Base-by-base conservation (phyloP, 64 coral and sea anemone species). In the Montipora sp. region DNA sequence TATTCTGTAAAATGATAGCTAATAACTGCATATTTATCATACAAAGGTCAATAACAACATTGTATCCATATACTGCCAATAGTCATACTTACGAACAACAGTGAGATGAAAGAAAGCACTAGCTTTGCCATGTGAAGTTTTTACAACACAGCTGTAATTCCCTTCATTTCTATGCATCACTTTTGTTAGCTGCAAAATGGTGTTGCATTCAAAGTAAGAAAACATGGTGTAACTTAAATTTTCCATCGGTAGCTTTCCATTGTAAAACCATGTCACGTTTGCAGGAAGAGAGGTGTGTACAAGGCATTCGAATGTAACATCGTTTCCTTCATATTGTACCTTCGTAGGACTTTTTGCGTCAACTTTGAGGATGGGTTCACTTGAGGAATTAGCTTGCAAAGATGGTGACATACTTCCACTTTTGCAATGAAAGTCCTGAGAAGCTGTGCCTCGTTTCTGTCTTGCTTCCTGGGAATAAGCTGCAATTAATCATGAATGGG, bases 191-290 rank as follows among this genome's bases (percentile, higher is more conserved):
- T 48, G 18, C n/a, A 84, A 70, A 48, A 19, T 9, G 58, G 49
- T 66, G 0, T 48, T 84, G 60, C 81, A 84, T 7, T 66, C 27
- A 10, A 16, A 7, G 15, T 69, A 84, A n/a, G 36, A 11, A 66
- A 21, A 8, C 0, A 8, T 36, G 36, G 36, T 36, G 36, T 36
- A 49, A 15, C 46, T 84, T 6, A 27, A 27, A 27, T 60, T 1
- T 43, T 63, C 15, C 10, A 58, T 15, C 23, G 65, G 43, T n/a
- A 36, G 59, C 9, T 6, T 47, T 7, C 81, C 81, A 84, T 84
- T 69, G 11, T 68, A 20, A 20, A 84, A 57, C 81, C 81, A 84
- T 11, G 81, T 68, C n/a, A 84, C 61, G 46, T 67, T 84, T 7
- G 61, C 81, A 7, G 81, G 1, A 1, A 84, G 60, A 47, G 63